Percentiles rank a stretch among this genome's conserved stretches.
phyloP scores from a whole-genome alignment of 2,888 invertebrate genomes.

The Acanthoscelides obtectus region DNA sequence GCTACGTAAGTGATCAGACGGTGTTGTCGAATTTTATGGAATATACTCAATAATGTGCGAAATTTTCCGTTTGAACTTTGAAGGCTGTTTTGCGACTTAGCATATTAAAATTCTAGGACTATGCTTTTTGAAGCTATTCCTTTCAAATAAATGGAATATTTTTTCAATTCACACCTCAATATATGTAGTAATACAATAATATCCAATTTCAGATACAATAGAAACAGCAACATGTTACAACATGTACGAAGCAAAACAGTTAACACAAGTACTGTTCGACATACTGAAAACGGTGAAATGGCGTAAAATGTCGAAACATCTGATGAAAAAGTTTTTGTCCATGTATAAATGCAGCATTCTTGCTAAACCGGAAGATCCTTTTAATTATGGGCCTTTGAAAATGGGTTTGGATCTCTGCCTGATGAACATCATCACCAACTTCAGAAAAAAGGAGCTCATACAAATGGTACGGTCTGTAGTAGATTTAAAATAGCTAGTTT shows the following conservation, averaged over 20 bases:
- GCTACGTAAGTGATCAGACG: slow-evolving; percentile 23
- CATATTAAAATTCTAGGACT: too few species aligned
- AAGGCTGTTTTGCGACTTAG: too few species aligned
- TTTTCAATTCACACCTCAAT: too few species aligned
- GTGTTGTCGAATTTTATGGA: too few species aligned
- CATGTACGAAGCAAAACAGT: slow-evolving; percentile 44
- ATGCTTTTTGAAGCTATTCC: too few species aligned
- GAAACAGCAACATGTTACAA: slow-evolving; percentile 27
- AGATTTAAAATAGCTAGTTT: too few species aligned
- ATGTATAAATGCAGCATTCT: slow-evolving; percentile 50
- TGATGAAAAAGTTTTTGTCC: slow-evolving; percentile 44
- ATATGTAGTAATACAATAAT: too few species aligned
- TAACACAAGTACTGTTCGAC: slow-evolving; percentile 51
- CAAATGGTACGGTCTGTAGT: slow-evolving; percentile 45
- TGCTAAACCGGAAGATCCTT: slow-evolving; percentile 25
- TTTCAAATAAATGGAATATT: too few species aligned
- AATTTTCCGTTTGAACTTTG: too few species aligned
- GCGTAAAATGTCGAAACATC: slow-evolving; percentile 45
- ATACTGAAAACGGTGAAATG: slow-evolving; percentile 49
- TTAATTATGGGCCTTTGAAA: slow-evolving; percentile 43
- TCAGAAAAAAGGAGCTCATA: slow-evolving; percentile 49
- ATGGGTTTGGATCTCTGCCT: slow-evolving; percentile 56
- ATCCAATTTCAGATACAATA: slow-evolving; percentile 5
- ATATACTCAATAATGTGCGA: too few species aligned
- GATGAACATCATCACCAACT: slow-evolving; percentile 50